Conservation (phyloP, 2,113 vertebrate species). For the Apaloderma vittatum region DNA sequence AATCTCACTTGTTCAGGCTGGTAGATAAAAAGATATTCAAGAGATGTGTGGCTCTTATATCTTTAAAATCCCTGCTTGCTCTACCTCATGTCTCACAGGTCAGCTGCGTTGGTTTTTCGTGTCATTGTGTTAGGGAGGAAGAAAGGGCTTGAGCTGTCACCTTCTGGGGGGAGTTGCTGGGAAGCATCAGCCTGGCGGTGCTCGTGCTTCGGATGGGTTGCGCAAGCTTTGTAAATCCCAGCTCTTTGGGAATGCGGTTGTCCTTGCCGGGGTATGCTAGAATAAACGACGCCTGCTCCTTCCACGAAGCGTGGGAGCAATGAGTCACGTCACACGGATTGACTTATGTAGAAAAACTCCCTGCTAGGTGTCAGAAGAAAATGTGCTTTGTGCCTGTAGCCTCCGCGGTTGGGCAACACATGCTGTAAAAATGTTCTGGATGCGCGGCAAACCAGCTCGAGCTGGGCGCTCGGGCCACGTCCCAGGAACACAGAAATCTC, state of each 20-base stretch:
- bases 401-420: constrained; percentile 52
- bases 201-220: background rate
- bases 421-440: constrained; percentile 65
- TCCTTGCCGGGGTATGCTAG: background rate
- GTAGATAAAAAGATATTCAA: background rate
- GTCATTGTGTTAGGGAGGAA: background rate
- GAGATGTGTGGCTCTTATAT: background rate
- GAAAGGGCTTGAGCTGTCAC: background rate
- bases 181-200: background rate
- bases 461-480: constrained; percentile 21
- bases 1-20: background rate
- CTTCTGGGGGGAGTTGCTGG: background rate
- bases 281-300: constrained; percentile 24
- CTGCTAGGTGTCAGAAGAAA: constrained; percentile 68
- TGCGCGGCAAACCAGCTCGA: constrained; percentile 8
- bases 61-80: background rate
- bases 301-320: constrained; percentile 48
- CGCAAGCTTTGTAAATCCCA: background rate
- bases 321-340: constrained; percentile 46
- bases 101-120: background rate
- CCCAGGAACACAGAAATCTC: background rate
- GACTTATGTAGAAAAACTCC: constrained; percentile 43
- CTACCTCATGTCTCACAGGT: background rate
- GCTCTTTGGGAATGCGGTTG: background rate
- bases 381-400: constrained; percentile 49